These are phyloP conservation scores for Enteromius unitaeniatus DNA, from an alignment of 2,797 vertebrate species.

Conservation along the genomic window DNA sequence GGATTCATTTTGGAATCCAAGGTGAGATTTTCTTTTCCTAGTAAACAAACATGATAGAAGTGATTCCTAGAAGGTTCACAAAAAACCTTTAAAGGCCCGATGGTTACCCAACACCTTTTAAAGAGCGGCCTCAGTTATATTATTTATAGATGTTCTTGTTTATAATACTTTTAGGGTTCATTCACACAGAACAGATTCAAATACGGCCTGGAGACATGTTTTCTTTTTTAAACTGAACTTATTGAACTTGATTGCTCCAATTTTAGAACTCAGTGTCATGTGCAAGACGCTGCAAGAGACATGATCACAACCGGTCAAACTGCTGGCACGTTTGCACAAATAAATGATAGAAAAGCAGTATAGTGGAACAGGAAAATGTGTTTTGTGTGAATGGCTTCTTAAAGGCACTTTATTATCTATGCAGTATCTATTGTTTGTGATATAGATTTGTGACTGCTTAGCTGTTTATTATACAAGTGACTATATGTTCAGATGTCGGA, in stretches of 20 bases:
- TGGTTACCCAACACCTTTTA: neutral
- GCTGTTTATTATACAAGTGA: neutral
- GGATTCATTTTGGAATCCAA: constrained; percentile 90
- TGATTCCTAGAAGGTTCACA: neutral
- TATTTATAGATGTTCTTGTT: neutral
- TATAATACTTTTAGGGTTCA: neutral
- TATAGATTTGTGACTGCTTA: neutral
- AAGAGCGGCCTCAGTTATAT: neutral
- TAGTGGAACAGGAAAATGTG: neutral
- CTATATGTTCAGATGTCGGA: neutral
- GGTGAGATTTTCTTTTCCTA: constrained; percentile 77
- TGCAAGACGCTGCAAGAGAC: neutral
- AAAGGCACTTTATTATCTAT: neutral
- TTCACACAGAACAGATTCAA: neutral
- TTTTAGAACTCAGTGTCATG: neutral
- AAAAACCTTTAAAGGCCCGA: neutral
- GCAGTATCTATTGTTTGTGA: neutral
- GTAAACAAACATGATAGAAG: neutral
- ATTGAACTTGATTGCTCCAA: neutral
- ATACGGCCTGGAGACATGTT: neutral
- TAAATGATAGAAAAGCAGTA: neutral
- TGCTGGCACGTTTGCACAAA: neutral
- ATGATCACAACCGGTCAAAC: neutral
- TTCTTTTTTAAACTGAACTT: neutral
- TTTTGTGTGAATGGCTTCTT: neutral